These are phyloP conservation scores for Plecturocebus donacophilus DNA, from an alignment of 2,113 vertebrate genomes.

Conservation along the genomic window DNA sequence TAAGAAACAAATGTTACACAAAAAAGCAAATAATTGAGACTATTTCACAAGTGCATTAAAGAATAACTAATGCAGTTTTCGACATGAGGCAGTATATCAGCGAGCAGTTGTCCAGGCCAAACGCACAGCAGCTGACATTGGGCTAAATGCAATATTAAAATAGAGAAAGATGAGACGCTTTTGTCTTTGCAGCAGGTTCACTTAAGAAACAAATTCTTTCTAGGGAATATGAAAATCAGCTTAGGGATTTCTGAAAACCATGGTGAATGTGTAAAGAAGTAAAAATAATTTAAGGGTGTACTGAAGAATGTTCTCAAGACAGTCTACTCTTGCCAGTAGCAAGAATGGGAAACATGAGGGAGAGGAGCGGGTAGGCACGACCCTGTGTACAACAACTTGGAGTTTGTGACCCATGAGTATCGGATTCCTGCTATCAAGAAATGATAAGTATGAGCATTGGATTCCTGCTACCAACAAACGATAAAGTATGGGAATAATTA, in stretches of 20 bases:
- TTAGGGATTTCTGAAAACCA: background rate
- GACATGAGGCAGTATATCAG: background rate
- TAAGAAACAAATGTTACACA: slow-evolving; percentile 23
- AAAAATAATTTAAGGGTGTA: background rate
- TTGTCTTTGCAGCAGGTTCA: background rate
- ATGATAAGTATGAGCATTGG: background rate
- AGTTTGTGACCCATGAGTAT: background rate
- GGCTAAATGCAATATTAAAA: background rate
- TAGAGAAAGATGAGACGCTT: background rate
- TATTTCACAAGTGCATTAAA: background rate
- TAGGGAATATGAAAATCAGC: background rate
- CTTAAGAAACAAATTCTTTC: background rate
- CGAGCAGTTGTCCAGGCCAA: background rate
- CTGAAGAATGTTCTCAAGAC: background rate
- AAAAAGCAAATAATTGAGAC: background rate
- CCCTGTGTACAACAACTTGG: too few species aligned
- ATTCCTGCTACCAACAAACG: background rate
- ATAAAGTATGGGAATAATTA: background rate
- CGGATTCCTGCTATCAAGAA: background rate
- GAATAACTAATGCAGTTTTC: background rate
- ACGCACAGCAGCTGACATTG: background rate
- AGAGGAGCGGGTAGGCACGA: background rate
- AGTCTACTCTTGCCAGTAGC: background rate
- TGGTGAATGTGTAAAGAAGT: background rate
- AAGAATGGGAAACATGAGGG: background rate